Evolutionary conservation across 2,797 vertebrate genomes (phyloP).

Genomic region (Scolopax bukidnonensis): DNA sequence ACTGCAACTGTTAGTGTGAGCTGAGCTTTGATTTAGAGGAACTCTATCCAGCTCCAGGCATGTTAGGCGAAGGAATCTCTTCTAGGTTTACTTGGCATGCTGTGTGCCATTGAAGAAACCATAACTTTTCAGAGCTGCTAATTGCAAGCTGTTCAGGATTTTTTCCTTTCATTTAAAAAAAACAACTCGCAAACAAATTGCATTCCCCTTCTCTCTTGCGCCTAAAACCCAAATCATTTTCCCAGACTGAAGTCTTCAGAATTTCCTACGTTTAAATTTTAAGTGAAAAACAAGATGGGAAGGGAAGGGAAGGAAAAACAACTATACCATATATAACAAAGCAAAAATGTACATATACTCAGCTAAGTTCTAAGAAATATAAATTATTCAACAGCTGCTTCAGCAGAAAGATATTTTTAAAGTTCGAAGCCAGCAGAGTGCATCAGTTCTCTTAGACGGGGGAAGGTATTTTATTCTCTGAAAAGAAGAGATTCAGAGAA

Average conservation of each 20-base stretch:
- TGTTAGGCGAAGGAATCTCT: conserved; percentile 49
- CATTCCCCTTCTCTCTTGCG: background rate
- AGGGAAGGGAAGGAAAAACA: conserved; percentile 12
- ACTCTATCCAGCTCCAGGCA: conserved; percentile 38
- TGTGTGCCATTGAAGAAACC: conserved; percentile 40
- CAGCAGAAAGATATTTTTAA: background rate
- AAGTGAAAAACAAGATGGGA: conserved; percentile 43
- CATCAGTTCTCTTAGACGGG: background rate
- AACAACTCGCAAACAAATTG: conserved; percentile 1
- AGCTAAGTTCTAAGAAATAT: conserved; percentile 54
- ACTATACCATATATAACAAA: background rate
- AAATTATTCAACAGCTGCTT: conserved; percentile 55
- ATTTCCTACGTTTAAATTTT: conserved; percentile 9
- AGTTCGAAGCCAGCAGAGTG: background rate
- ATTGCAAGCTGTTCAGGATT: conserved; percentile 40
- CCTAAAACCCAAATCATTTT: background rate
- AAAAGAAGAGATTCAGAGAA: background rate
- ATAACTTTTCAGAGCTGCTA: conserved; percentile 50
- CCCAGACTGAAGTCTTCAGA: conserved; percentile 25
- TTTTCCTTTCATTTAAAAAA: conserved; percentile 25
- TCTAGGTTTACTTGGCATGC: conserved; percentile 36
- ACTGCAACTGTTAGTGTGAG: conserved; percentile 50
- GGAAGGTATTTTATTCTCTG: background rate
- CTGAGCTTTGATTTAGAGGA: conserved; percentile 61
- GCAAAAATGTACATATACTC: background rate